Percentiles rank a stretch among this genome's conserved stretches.
These are phyloP conservation scores for Cotesia vestalis DNA, from an alignment of 1,140 invertebrate genomes.

Conservation along the genomic window DNA sequence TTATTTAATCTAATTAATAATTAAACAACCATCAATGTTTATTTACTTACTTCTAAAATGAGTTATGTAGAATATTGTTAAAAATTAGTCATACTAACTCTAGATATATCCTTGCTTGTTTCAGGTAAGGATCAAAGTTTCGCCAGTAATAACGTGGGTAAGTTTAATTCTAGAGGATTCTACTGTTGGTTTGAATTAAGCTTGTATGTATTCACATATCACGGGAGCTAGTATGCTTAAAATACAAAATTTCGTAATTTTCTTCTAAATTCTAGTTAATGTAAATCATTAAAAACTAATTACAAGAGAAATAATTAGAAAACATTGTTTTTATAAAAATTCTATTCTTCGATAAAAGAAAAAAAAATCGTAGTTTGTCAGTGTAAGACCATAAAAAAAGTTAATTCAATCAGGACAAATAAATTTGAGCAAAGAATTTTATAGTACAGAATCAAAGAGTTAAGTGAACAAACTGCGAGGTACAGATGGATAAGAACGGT, in stretches of 20 bases:
- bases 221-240: background rate
- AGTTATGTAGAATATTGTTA: conserved; percentile 10
- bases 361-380: background rate
- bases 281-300: too few species aligned
- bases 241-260: background rate
- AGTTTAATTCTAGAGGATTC: conserved; percentile 58
- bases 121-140: conserved; percentile 66
- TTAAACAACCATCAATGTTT: too few species aligned
- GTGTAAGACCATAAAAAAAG: background rate
- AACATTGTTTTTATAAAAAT: too few species aligned
- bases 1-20: too few species aligned
- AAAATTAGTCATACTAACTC: conserved; percentile 6
- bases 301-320: too few species aligned
- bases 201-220: too few species aligned
- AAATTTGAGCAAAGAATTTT: conserved; percentile 9
- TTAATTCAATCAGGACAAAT: background rate
- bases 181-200: conserved; percentile 3
- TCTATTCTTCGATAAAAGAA: background rate
- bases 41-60: conserved; percentile 1
- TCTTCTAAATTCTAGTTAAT: too few species aligned
- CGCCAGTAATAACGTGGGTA: conserved; percentile 64
- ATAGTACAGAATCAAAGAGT: conserved; percentile 6
- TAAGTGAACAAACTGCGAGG: conserved; percentile 15
- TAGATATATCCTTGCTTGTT: conserved; percentile 46
- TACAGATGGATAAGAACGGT: conserved; percentile 49